A percentile compares a stretch with the other conserved stretches of the same genome.
Evolutionary conservation across 2,797 vertebrate species (phyloP).

Genomic region (Amblyopsis hoosieri): DNA sequence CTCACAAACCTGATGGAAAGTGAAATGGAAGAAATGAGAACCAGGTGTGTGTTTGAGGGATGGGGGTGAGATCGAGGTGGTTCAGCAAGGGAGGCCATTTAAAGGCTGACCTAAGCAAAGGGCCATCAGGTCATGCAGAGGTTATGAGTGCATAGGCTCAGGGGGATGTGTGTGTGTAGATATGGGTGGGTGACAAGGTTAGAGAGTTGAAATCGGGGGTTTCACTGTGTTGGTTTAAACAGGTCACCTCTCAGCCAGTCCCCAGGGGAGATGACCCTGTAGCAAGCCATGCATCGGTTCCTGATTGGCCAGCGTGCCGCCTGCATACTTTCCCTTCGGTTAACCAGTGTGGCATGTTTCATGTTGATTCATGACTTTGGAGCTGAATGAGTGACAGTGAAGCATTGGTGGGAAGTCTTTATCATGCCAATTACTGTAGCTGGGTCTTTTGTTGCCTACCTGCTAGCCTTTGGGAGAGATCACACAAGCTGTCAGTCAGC

Average conservation of each 20-base stretch:
- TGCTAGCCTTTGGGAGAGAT: conserved; percentile 71
- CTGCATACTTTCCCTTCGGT: conserved; percentile 54
- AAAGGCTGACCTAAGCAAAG: conserved; percentile 55
- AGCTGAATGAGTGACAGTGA: conserved; percentile 68
- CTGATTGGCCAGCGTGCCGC: conserved; percentile 28
- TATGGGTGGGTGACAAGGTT: conserved; percentile 59
- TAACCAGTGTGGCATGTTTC: conserved; percentile 61
- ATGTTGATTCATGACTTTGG: conserved; percentile 58
- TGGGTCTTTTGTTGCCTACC: conserved; percentile 65
- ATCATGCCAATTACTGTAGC: conserved; percentile 73
- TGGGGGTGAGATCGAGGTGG: conserved; percentile 41
- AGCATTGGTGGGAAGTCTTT: conserved; percentile 65
- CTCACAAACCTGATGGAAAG: conserved; percentile 57
- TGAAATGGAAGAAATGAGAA: conserved; percentile 75
- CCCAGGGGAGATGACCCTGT: conserved; percentile 52
- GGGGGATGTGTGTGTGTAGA: conserved; percentile 3
- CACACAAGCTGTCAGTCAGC: conserved; percentile 75
- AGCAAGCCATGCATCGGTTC: conserved; percentile 55
- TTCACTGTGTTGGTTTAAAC: conserved; percentile 69
- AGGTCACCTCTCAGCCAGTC: conserved; percentile 67
- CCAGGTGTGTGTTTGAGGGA: conserved; percentile 65
- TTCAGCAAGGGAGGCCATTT: conserved; percentile 1
- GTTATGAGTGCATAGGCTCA: conserved; percentile 46
- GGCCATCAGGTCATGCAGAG: conserved; percentile 58
- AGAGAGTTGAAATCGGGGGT: conserved; percentile 41